Evolutionary conservation across 2,113 vertebrate genomes (phyloP).

Genomic region (Manacus vitellinus): DNA sequence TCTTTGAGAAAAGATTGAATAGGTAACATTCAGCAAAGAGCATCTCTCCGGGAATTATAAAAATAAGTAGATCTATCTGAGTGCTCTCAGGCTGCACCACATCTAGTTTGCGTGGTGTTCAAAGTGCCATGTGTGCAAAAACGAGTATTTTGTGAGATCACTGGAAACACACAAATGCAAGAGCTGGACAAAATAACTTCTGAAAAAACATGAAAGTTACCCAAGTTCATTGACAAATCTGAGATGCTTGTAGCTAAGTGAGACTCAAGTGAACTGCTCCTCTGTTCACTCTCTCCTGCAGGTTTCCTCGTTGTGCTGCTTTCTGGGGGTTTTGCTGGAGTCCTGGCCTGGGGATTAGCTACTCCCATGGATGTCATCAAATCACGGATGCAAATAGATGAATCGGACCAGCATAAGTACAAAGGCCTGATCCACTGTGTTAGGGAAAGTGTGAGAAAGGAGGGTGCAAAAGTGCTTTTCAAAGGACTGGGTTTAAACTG

Average conservation of each 20-base stretch:
- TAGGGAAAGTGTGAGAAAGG: constrained; percentile 76
- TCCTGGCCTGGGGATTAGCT: constrained; percentile 83
- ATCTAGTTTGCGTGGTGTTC: fast-evolving
- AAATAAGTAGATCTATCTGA: background rate
- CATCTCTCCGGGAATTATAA: background rate
- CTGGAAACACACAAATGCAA: background rate
- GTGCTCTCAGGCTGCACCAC: background rate
- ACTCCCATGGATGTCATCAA: constrained; percentile 96
- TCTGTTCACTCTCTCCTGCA: constrained; percentile 28
- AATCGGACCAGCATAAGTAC: constrained; percentile 75
- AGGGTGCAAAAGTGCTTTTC: constrained; percentile 85
- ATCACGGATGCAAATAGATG: constrained; percentile 86
- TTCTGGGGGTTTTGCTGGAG: constrained; percentile 86
- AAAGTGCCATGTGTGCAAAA: background rate
- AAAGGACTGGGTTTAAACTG: constrained; percentile 87
- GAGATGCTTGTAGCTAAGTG: no score
- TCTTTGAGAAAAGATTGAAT: background rate
- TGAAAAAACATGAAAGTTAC: background rate
- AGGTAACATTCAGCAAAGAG: background rate
- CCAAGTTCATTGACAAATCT: background rate
- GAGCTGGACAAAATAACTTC: background rate
- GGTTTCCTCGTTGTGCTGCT: constrained; percentile 81
- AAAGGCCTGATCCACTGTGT: constrained; percentile 85
- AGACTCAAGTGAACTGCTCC: background rate
- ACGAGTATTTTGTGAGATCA: background rate